Conservation (phyloP, 2,113 vertebrate genomes). For the Neoarius graeffei region DNA sequence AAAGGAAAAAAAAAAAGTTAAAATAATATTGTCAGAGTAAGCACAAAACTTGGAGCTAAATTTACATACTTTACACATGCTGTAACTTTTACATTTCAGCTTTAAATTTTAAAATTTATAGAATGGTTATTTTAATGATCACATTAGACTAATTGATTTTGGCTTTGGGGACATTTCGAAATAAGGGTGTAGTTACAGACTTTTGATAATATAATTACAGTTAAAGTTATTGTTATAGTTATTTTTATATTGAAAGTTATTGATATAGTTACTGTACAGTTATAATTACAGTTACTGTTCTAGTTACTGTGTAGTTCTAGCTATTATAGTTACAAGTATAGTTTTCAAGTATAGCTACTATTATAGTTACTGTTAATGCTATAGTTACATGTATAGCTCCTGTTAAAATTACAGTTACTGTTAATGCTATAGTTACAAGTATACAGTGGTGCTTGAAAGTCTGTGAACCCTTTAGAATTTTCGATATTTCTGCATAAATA, state of each 20-base stretch:
- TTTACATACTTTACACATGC: neutral
- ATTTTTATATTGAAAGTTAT: neutral
- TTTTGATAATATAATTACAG: neutral
- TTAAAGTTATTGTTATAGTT: neutral
- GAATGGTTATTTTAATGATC: neutral
- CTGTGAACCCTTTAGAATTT: no score
- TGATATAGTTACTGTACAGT: neutral
- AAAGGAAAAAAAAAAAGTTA: neutral
- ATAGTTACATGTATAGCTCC: no score
- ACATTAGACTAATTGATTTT: no score
- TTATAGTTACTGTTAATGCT: no score
- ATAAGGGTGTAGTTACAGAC: neutral
- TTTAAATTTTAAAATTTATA: neutral
- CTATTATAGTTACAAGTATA: no score
- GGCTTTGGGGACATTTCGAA: neutral
- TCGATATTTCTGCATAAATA: no score
- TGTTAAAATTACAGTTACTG: no score
- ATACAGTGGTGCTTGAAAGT: no score
- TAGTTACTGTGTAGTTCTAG: no score
- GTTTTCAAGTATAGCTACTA: no score
- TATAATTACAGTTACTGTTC: no score
- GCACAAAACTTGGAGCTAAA: neutral
- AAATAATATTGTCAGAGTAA: neutral
- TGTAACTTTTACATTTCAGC: neutral
- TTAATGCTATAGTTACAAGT: no score